These are phyloP conservation scores for Halcyon badia DNA, from an alignment of 2,797 vertebrate genomes.

Conservation along the genomic window DNA sequence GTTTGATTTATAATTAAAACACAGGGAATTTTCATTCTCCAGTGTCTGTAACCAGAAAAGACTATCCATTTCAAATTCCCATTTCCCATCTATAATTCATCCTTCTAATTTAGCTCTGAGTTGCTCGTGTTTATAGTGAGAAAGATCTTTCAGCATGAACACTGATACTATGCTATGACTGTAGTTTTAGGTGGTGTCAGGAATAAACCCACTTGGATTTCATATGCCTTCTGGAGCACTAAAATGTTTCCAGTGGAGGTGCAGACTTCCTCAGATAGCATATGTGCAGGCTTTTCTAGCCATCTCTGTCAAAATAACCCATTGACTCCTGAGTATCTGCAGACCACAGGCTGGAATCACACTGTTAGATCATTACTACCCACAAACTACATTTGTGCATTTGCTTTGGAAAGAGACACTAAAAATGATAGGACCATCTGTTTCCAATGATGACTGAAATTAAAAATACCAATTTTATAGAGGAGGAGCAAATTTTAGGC, in stretches of 20 bases:
- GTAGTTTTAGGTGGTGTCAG: neutral
- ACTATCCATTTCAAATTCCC: constrained; percentile 63
- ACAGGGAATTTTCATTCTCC: constrained; percentile 48
- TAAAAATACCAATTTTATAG: neutral
- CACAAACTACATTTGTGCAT: neutral
- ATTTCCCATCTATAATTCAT: constrained; percentile 72
- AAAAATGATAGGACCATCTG: constrained; percentile 20
- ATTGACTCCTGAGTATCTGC: constrained; percentile 8
- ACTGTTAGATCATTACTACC: neutral
- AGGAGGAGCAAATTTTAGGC: neutral
- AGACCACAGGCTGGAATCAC: constrained; percentile 30
- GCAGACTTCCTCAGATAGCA: neutral
- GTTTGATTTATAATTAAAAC: constrained; percentile 68
- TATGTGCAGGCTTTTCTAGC: neutral
- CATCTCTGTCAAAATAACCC: constrained; percentile 15
- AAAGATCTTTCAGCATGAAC: constrained; percentile 12
- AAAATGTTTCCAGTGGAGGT: neutral
- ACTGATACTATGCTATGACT: neutral
- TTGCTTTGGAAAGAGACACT: constrained; percentile 34
- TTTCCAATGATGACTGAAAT: neutral
- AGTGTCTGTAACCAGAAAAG: constrained; percentile 45
- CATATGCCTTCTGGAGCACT: neutral
- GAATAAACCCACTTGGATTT: constrained; percentile 29
- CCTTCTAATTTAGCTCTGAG: constrained; percentile 44
- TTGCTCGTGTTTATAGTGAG: constrained; percentile 26